Evolutionary conservation across 2,113 vertebrate species (phyloP).

Genomic region (Hypomesus transpacificus): DNA sequence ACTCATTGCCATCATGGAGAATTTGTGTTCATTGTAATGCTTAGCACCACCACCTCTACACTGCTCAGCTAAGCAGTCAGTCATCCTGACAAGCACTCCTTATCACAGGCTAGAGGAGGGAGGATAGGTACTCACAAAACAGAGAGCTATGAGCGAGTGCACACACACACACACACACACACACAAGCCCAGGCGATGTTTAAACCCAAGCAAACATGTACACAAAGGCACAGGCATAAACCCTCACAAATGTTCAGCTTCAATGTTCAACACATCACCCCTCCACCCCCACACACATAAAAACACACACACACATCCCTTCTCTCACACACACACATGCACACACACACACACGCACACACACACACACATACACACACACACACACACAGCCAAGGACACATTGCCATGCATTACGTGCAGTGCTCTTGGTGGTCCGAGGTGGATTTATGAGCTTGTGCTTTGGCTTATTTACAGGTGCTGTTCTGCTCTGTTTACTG

Average conservation of each 20-base stretch:
- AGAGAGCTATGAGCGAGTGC: not conserved
- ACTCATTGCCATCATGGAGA: too few relatives aligned
- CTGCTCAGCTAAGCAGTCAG: too few relatives aligned
- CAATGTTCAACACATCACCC: not conserved
- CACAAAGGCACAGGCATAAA: not conserved
- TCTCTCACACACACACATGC: not conserved
- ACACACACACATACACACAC: not conserved
- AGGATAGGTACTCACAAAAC: not conserved
- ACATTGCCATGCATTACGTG: not conserved
- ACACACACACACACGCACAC: not conserved
- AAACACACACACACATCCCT: not conserved
- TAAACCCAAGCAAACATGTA: not conserved
- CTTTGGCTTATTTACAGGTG: slow-evolving; percentile 61
- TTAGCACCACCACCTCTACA: too few relatives aligned
- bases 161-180: not conserved
- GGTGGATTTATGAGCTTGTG: slow-evolving; percentile 51
- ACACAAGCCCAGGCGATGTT: not conserved
- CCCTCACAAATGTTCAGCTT: not conserved
- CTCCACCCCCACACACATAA: not conserved
- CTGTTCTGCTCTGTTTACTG: slow-evolving; percentile 62
- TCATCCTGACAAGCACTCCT: too few relatives aligned
- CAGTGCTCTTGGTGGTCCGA: not conserved
- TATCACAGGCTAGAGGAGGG: too few relatives aligned
- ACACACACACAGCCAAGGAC: not conserved
- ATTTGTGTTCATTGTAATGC: too few relatives aligned